Evolutionary conservation across 2,888 invertebrate genomes (phyloP), one percentile per base, ranked within the genome.

Genomic region (Morpho deidamia): DNA sequence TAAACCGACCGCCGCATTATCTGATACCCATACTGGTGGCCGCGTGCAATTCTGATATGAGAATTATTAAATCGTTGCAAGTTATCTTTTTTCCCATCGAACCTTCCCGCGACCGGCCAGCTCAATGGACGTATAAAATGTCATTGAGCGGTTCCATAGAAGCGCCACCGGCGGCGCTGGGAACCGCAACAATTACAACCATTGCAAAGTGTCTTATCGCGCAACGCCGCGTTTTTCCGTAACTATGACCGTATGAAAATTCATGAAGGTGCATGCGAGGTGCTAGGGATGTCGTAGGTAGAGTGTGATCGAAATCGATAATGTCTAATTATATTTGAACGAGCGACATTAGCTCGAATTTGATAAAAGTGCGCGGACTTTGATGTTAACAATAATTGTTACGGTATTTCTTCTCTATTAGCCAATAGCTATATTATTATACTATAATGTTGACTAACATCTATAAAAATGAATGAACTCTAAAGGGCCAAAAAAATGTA

Each of bases 191-290:
- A 70, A 75, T 76, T 74, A 74, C 68, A 48, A 55, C 57, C 23
- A 23, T 23, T 23, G 38, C 46, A 14, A 35, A 48, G 56, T 53
- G 56, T 51, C 58, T 55, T 67, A 68, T 60, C 63, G 47, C 43
- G 62, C 65, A 72, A 61, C 73, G 78, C 72, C 72, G 73, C 70
- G 76, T 79, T 81, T 81, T 82, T 80, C 66, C 62, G 39, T 40
- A 8, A 42, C 44, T 33, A 4, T 9, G 8, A 8, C 38, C 55
- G 54, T 59, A 78, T 80, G 73, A 76, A 82, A 72, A 81, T 82
- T 74, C 67, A 81, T 78, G 76, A 77, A 60, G 39, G 23, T 11
- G n/a, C 42, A 11, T 12, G 34, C n/a, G 11, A 23, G 23, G 23
- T 41, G 12, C 48, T 41, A 12, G 33, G 48, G 48, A 48, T 41